A percentile compares a stretch with the other conserved stretches of the same genome.
These are phyloP conservation scores for Idris sp. DNA, from an alignment of 1,140 invertebrate genomes.

Conservation along the genomic window DNA sequence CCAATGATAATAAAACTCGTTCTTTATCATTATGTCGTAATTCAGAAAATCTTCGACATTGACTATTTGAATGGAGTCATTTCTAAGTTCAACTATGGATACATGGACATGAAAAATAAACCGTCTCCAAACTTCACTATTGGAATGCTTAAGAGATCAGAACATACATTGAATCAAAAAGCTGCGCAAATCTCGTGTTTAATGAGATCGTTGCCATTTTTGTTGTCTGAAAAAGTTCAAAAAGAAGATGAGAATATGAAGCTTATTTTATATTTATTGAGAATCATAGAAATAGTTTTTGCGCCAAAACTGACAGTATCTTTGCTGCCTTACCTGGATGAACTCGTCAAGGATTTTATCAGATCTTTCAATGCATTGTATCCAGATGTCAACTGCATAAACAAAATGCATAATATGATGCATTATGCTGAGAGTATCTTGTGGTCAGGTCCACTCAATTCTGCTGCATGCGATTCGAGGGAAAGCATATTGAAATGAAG, in stretches of 20 bases:
- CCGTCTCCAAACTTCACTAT: slow-evolving; percentile 52
- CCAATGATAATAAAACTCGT: slow-evolving; percentile 41
- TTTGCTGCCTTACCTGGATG: slow-evolving; percentile 25
- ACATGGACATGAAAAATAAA: slow-evolving; percentile 29
- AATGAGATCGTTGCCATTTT: slow-evolving; percentile 53
- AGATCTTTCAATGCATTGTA: background rate
- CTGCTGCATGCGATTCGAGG: slow-evolving; percentile 10
- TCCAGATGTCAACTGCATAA: slow-evolving; percentile 8
- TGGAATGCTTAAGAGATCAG: slow-evolving; percentile 35
- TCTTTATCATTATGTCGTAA: slow-evolving; percentile 16
- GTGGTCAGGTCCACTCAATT: slow-evolving; percentile 14
- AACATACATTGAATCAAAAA: slow-evolving; percentile 58
- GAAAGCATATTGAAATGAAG: slow-evolving; percentile 14
- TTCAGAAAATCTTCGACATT: slow-evolving; percentile 16
- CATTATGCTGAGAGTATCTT: slow-evolving; percentile 7
- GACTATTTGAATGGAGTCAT: slow-evolving; percentile 21
- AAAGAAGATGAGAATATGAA: slow-evolving; percentile 47
- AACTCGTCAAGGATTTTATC: slow-evolving; percentile 34
- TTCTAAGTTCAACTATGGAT: slow-evolving; percentile 24
- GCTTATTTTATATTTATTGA: slow-evolving; percentile 48
- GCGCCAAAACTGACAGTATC: slow-evolving; percentile 49
- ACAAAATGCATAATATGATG: slow-evolving; percentile 11
- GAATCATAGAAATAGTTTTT: slow-evolving; percentile 67
- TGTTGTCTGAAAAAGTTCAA: slow-evolving; percentile 42
- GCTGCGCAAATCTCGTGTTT: slow-evolving; percentile 63